These are phyloP conservation scores for Dinothrombium tinctorium DNA, from an alignment of 1,140 invertebrate species.

Conservation along the genomic window DNA sequence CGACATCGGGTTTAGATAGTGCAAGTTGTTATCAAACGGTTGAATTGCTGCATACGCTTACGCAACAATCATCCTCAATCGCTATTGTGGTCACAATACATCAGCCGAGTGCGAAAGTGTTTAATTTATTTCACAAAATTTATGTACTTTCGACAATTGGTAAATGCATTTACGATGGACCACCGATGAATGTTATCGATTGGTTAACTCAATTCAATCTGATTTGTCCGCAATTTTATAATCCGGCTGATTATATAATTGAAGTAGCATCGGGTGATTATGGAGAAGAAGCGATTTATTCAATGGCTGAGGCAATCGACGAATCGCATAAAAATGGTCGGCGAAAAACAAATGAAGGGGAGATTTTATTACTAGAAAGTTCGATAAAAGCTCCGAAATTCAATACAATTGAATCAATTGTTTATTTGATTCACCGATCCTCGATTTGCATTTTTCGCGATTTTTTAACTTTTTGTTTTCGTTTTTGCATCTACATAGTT, in stretches of 20 bases:
- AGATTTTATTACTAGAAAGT: no score
- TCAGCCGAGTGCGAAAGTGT: slow-evolving; percentile 6
- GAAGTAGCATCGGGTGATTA: slow-evolving; percentile 5
- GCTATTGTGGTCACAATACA: slow-evolving; percentile 7
- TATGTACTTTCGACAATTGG: slow-evolving; percentile 1
- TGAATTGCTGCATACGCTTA: neutral
- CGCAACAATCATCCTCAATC: slow-evolving; percentile 4
- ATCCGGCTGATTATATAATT: slow-evolving; percentile 8
- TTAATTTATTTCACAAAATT: slow-evolving; percentile 6
- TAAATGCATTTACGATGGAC: slow-evolving; percentile 5
- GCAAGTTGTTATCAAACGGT: slow-evolving; percentile 2
- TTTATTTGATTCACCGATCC: no score
- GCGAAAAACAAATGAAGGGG: no score
- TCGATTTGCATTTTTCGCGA: no score
- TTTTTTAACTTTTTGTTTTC: no score
- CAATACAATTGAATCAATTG: no score
- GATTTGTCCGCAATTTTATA: slow-evolving; percentile 3
- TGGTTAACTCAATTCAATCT: neutral
- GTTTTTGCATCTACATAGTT: no score
- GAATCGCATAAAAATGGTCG: no score
- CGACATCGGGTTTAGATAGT: slow-evolving; percentile 7
- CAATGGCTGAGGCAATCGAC: neutral
- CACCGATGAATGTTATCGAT: neutral
- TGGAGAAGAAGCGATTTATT: neutral
- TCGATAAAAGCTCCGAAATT: no score